These are phyloP conservation scores for Aptenodytes forsteri DNA, from an alignment of 2,113 vertebrate genomes.

Conservation along the genomic window DNA sequence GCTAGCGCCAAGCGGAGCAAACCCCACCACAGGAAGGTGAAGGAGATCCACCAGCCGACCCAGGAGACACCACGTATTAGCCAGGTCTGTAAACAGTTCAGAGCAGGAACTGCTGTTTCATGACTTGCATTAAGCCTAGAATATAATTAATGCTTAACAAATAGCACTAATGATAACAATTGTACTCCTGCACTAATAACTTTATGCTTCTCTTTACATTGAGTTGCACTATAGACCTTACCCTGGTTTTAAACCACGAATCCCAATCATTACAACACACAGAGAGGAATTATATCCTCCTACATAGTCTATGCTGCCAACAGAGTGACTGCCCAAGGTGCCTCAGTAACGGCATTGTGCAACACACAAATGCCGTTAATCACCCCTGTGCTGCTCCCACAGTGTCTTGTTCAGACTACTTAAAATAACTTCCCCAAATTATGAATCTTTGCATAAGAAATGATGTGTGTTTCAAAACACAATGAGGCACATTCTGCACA, in stretches of 20 bases:
- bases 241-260: neutral
- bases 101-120: neutral
- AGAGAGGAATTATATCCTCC: conserved; percentile 15
- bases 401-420: neutral
- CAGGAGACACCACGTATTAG: fast-evolving
- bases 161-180: neutral
- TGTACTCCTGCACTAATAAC: neutral
- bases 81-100: neutral
- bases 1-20: neutral
- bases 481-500: neutral
- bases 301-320: neutral
- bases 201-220: neutral
- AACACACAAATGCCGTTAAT: neutral
- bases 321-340: neutral
- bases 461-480: neutral
- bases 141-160: neutral
- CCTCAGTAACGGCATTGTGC: neutral
- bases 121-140: neutral
- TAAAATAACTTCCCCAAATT: conserved; percentile 22
- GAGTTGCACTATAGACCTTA: neutral
- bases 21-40: neutral
- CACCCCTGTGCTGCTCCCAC: neutral
- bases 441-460: neutral
- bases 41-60: neutral
- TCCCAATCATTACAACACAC: neutral